Evolutionary conservation across 1,140 invertebrate genomes (phyloP).

Genomic region (Popillia japonica): DNA sequence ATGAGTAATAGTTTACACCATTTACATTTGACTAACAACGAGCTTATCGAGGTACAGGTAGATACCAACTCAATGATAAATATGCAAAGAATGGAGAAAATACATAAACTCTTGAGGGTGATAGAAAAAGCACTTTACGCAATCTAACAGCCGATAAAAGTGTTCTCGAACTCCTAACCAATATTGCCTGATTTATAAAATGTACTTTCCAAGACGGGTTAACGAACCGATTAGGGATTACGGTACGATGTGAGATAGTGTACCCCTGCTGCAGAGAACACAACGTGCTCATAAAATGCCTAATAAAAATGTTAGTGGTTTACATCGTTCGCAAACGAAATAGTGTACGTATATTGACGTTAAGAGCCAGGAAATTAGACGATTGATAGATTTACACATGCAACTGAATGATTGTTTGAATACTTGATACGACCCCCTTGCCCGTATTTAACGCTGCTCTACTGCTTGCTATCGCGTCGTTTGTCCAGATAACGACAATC

Average conservation of each 20-base stretch:
- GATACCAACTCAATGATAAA: too few species aligned
- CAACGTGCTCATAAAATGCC: not conserved
- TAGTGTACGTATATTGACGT: not conserved
- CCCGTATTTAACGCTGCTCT: not conserved
- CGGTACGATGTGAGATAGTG: not conserved
- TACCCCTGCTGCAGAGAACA: not conserved
- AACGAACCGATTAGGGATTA: not conserved
- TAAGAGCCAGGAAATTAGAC: not conserved
- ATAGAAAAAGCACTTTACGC: too few species aligned
- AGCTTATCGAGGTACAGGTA: too few species aligned
- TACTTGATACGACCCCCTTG: not conserved
- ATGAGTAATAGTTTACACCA: too few species aligned
- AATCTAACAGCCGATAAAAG: too few species aligned
- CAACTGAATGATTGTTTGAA: too few species aligned
- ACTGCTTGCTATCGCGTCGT: not conserved
- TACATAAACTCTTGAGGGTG: too few species aligned
- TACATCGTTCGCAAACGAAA: not conserved
- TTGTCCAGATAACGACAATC: not conserved
- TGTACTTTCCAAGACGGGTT: not conserved
- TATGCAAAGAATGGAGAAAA: too few species aligned
- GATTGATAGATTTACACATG: not conserved
- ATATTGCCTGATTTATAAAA: not conserved
- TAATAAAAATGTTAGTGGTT: slow-evolving; percentile 23
- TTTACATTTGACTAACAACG: too few species aligned
- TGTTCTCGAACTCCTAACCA: not conserved